Evolutionary conservation across 2,797 vertebrate genomes (phyloP), one percentile per base, ranked within the genome.

Genomic region (Aeoliscus strigatus): DNA sequence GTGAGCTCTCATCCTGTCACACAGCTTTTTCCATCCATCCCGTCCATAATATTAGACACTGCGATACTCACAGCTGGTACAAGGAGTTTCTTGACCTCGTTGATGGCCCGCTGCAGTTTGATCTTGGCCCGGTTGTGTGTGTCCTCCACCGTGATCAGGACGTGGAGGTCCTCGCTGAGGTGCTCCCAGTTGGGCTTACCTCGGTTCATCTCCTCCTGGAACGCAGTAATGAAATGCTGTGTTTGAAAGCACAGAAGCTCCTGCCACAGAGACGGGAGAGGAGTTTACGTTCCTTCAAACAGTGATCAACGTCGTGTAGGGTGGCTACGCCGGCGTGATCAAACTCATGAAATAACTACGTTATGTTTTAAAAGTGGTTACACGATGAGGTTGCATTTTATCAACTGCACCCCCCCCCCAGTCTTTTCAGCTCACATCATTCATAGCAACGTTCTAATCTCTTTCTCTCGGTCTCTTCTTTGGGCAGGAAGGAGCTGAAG

Each of bases 101-200:
- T 96, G 51, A 94, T 94, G 44, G 96, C 96, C 64, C 94, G 90
- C 87, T 94, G 94, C 75, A 98, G 90, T 52, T 98, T 98, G 84
- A 98, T 93, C 87, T 99, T 96, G 67, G 96, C 96, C 60, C 96
- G 89, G 85, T 99, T 99, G 70, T 98, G 94, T 49, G 96, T 93
- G 83, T 99, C 96, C 83, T 99, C 96, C 89, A 98, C 96, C 37
- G 96, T 97, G 87, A 99, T 97, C 55, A 99, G 86, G 62, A 99
- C 96, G 23, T 99, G 96, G 58, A 98, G 89, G 74, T 99, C 96
- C 88, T 99, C 96, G 59, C 95, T 98, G 71, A 99, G 93, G 65
- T 99, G 96, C 67, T 99, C 96, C 96, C 96, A 99, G 78, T 99
- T 99, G 61, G 96, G 96, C 64, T 99, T 99, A 67, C 96, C 96